A percentile compares a stretch with the other conserved stretches of the same genome.
Evolutionary conservation across 2,113 vertebrate genomes (phyloP).

Genomic region (Misgurnus anguillicaudatus): DNA sequence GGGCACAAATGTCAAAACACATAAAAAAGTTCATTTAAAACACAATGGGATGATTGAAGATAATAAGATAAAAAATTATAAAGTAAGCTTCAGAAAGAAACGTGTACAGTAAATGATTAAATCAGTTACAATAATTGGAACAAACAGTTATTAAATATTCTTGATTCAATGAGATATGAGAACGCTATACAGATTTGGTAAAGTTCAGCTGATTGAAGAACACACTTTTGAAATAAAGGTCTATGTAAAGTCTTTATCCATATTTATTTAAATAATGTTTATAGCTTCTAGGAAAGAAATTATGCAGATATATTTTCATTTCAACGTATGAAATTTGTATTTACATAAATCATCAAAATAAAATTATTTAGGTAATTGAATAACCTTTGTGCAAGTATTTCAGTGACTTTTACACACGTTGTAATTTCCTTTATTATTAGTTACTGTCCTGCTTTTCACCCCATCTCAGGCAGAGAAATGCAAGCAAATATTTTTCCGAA

Average conservation of each 20-base stretch:
- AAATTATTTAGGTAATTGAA: background rate
- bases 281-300: no score
- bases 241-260: no score
- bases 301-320: no score
- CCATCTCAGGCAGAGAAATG: background rate
- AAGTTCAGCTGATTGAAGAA: no score
- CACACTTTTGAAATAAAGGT: no score
- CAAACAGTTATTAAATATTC: constrained; percentile 4
- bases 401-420: no score
- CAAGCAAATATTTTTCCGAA: background rate
- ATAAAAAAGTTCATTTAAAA: background rate
- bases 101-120: background rate
- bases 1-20: background rate
- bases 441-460: background rate
- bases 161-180: background rate
- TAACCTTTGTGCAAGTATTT: background rate
- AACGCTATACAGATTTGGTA: no score
- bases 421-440: no score
- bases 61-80: background rate
- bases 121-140: background rate
- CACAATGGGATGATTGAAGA: constrained; percentile 6
- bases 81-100: background rate
- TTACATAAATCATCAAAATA: no score
- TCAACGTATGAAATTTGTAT: no score
- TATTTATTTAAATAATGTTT: no score